These are phyloP conservation scores for Pavo muticus DNA, from an alignment of 2,113 vertebrate species.

Conservation along the genomic window DNA sequence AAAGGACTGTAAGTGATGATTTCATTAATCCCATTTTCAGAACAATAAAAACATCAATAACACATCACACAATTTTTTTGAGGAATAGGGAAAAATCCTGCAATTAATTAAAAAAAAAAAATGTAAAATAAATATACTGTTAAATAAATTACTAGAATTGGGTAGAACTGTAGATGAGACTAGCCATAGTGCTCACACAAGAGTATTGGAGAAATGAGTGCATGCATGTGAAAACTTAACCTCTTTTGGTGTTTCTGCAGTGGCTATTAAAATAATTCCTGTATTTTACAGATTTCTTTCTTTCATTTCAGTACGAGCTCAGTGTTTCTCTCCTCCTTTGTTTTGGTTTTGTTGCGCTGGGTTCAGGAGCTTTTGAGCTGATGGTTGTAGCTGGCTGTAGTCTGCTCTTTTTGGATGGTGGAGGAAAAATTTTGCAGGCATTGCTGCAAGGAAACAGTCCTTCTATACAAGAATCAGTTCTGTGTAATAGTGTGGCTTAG, in stretches of 20 bases:
- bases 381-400: not conserved
- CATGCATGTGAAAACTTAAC: not conserved
- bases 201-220: slow-evolving; percentile 17
- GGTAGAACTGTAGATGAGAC: slow-evolving; percentile 53
- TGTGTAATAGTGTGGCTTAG: not conserved
- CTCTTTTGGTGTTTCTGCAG: slow-evolving; percentile 43
- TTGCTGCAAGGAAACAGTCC: not conserved
- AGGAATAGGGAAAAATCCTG: not conserved
- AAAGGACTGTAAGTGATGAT: not conserved
- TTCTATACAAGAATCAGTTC: not conserved
- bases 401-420: not conserved
- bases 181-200: not conserved
- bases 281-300: slow-evolving; percentile 56
- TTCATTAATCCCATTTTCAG: not conserved
- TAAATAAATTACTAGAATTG: slow-evolving; percentile 51
- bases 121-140: slow-evolving; percentile 51
- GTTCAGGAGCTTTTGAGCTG: not conserved
- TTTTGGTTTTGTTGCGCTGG: slow-evolving; percentile 37
- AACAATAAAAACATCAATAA: not conserved
- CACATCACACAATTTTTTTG: not conserved
- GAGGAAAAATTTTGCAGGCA: not conserved
- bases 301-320: slow-evolving; percentile 45
- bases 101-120: slow-evolving; percentile 47
- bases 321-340: slow-evolving; percentile 39
- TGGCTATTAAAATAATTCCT: slow-evolving; percentile 69